Base-by-base conservation (phyloP, 1,140 invertebrate species). In the Anthonomus grandis region DNA sequence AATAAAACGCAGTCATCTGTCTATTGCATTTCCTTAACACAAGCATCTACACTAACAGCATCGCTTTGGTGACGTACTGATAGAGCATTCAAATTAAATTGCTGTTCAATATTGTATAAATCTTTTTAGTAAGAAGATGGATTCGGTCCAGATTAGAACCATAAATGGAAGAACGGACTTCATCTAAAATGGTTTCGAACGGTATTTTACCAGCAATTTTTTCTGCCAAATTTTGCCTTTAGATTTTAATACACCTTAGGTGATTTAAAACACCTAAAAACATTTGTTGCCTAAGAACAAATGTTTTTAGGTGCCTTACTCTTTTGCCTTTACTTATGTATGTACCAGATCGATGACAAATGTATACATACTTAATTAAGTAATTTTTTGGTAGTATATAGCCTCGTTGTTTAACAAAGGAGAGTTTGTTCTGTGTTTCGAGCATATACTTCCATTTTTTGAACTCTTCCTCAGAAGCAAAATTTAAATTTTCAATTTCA, bases 251-350 rank as follows among this genome's bases (percentile, higher is more conserved):
- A 2, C 39, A 8, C 49, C 4, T 25, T 38, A 57, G 19, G 27
- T 57, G 54, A 13, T 34, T 46, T 0, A 48, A n/a, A 38, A 37
- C 46, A 17, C 37, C 55, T 52, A 41, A 24, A 57, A 8, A 15
- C 36, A 41, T 42, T 19, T 12, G 52, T 53, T 57, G 51, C 52
- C 4, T 57, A 52, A 23, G 21, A 24, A 18, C 24, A 18, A 42
- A 48, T 4, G 55, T 57, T 41, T 57, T 57, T 12, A 57, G 36
- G 18, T 57, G 34, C 23, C 55, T 19, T 27, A 51, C n/a, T n/a
- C 38, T 24, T 21, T 25, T 51, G 2, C 48, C 47, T 53, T 57
- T 46, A 22, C 15, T 27, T 17, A 18, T 51, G 27, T 51, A 56
- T 10, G 10, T 18, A 13, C 42, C 53, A 17, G 53, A 56, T 13